These are phyloP conservation scores for Ellobium chinense DNA, from an alignment of 2,888 invertebrate species.

Conservation along the genomic window DNA sequence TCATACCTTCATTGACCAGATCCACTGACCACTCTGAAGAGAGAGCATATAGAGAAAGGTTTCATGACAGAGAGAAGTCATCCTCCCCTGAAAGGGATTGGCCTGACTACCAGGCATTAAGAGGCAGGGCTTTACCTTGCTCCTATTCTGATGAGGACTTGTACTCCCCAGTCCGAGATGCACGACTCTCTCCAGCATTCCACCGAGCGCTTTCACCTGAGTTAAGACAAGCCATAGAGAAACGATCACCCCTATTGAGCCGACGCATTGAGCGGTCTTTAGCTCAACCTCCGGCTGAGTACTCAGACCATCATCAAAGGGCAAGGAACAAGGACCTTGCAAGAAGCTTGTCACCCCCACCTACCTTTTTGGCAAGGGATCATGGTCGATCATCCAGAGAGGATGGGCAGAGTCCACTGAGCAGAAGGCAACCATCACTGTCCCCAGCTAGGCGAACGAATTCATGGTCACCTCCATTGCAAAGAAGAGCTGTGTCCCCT, in stretches of 20 bases:
- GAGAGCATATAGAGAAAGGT: background rate
- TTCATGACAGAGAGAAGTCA: background rate
- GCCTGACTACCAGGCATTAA: background rate
- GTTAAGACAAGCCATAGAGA: constrained; percentile 15
- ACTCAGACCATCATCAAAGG: background rate
- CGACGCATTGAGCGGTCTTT: constrained; percentile 24
- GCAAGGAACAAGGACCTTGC: background rate
- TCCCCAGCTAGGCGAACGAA: background rate
- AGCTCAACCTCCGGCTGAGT: constrained; percentile 26
- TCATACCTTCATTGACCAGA: background rate
- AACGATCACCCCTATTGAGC: constrained; percentile 30
- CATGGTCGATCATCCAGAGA: background rate
- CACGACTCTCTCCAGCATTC: constrained; percentile 18
- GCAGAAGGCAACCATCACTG: background rate
- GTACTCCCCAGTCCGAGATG: constrained; percentile 4
- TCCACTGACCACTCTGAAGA: background rate
- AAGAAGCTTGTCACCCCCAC: constrained; percentile 20
- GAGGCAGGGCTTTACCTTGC: background rate
- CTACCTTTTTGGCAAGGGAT: constrained; percentile 37
- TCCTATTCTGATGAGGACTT: constrained; percentile 26
- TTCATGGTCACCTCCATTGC: background rate
- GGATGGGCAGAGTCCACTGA: background rate
- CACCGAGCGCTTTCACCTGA: constrained; percentile 28
- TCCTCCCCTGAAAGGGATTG: background rate
- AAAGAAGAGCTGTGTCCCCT: background rate